Evolutionary conservation across 2,113 vertebrate genomes (phyloP), one percentile per base, ranked within the genome.

Genomic region (Spheniscus mendiculus): DNA sequence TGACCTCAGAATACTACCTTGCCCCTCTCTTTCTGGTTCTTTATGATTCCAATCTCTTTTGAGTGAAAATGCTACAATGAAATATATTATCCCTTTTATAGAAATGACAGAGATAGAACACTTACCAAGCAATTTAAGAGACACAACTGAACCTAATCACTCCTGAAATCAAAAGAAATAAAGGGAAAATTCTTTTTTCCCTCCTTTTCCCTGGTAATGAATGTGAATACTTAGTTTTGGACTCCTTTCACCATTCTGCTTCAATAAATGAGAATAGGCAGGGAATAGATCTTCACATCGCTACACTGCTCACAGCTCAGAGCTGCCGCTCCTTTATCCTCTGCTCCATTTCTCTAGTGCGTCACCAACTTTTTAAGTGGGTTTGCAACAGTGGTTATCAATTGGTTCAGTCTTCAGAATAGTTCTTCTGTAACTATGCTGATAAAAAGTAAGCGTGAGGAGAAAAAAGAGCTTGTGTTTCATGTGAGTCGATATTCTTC

Each of bases 141-240:
- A 73, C 12, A 40, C 66, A 81, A 53, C 88, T 74, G 80, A 93
- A 92, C 45, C 76, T 97, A 78, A 97, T 94, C 93, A 73, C 85
- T 95, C 67, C 93, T 81, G 90, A 94, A 96, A 90, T 94, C 93
- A 93, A 93, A 93, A 92, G 93, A 62, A 94, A 47, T 73, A 87
- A 95, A 86, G n/a, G 25, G 45, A 94, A 87, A 90, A 89, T 72
- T 94, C 36, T 56, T 87, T 89, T 81, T 49, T 9, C 23, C 22
- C 27, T 94, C 56, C 27, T 91, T 87, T 82, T 85, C 11, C 56
- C 38, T 44, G 44, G 34, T 88, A 88, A 95, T 83, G 82, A 87
- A 95, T 95, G 90, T 70, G 90, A 94, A 91, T 96, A 26, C 78
- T 85, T 70, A 56, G 78, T 53, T 94, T 88, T 80, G 70, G 90